These are phyloP conservation scores for Glossosoma conforme DNA, from an alignment of 1,140 invertebrate genomes.

Conservation along the genomic window DNA sequence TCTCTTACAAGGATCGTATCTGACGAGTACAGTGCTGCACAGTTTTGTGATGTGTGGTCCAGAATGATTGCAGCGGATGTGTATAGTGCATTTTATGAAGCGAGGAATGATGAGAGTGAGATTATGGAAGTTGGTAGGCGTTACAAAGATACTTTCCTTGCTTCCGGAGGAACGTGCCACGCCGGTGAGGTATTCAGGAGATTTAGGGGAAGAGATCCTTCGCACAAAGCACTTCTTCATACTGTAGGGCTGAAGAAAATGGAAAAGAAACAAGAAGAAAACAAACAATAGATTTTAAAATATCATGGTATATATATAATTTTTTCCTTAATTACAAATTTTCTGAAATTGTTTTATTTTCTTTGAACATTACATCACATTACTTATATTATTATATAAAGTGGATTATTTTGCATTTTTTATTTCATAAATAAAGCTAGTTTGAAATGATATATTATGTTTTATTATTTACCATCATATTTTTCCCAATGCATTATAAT, in stretches of 20 bases:
- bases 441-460: no score
- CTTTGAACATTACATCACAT: no score
- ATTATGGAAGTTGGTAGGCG: conserved; percentile 57
- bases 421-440: no score
- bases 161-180: conserved; percentile 72
- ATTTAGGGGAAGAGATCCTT: conserved; percentile 88
- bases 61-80: conserved; percentile 86
- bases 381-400: no score
- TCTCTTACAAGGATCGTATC: conserved; percentile 70
- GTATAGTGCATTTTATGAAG: conserved; percentile 78
- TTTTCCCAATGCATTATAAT: no score
- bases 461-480: no score
- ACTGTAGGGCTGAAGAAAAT: conserved; percentile 54
- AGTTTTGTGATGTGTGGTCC: conserved; percentile 75
- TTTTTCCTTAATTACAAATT: no score
- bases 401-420: no score
- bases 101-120: conserved; percentile 48
- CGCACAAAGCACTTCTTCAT: conserved; percentile 72
- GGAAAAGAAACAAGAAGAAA: no score
- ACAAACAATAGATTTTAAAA: no score
- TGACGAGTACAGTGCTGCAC: conserved; percentile 68
- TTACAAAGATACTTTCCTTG: conserved; percentile 83
- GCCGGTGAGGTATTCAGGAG: conserved; percentile 80
- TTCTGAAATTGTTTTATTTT: no score
- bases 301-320: no score